Conservation (phyloP, 2,113 vertebrate genomes). For the Lates calcarifer region DNA sequence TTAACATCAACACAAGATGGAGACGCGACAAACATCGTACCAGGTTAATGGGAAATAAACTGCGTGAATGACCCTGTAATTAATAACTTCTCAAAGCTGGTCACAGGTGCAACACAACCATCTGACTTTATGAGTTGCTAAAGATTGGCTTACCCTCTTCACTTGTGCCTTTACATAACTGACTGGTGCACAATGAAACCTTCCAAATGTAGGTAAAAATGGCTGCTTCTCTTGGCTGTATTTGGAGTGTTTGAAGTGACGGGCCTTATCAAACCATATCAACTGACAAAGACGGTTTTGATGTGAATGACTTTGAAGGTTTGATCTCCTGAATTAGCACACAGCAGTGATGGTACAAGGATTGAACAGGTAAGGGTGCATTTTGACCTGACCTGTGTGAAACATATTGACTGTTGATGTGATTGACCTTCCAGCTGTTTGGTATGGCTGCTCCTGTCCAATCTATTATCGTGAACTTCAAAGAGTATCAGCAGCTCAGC, state of each 20-base stretch:
- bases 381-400: slow-evolving; percentile 43
- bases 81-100: background rate
- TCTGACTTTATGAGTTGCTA: too few species aligned
- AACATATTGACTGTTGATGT: slow-evolving; percentile 15
- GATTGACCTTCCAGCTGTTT: slow-evolving; percentile 1
- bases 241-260: background rate
- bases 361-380: background rate
- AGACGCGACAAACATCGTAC: background rate
- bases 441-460: background rate
- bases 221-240: background rate
- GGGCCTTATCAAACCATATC: background rate
- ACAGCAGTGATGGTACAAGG: background rate
- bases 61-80: background rate
- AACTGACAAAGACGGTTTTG: background rate
- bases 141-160: too few species aligned
- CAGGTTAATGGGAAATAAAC: too few species aligned
- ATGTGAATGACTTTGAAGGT: background rate
- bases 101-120: too few species aligned
- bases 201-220: background rate
- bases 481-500: background rate
- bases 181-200: background rate
- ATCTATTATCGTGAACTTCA: background rate
- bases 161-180: too few species aligned
- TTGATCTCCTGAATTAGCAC: background rate
- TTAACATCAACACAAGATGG: slow-evolving; percentile 15